phyloP scores from a whole-genome alignment of 1,140 invertebrate species.

The Onthophagus taurus region DNA sequence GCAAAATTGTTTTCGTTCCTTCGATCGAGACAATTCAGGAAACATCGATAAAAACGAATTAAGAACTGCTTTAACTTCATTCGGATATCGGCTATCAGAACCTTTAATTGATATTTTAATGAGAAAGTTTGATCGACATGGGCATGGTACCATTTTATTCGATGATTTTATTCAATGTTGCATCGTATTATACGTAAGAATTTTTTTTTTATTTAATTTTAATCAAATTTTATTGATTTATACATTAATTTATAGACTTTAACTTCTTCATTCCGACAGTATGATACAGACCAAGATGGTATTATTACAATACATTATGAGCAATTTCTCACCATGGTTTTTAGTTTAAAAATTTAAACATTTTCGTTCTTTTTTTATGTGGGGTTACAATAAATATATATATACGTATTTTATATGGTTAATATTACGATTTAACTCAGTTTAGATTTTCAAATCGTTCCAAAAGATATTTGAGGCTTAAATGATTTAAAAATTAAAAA shows the following conservation, averaged over 20 bases:
- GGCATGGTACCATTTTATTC: slow-evolving; percentile 85
- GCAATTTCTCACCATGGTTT: slow-evolving; percentile 93
- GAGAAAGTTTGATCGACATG: slow-evolving; percentile 88
- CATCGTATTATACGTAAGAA: slow-evolving; percentile 83
- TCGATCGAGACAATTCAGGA: slow-evolving; percentile 92
- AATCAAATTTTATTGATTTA: slow-evolving; percentile 25
- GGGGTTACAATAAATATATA: too few species aligned
- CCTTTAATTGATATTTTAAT: slow-evolving; percentile 72
- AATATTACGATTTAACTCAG: too few species aligned
- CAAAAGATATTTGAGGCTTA: too few species aligned
- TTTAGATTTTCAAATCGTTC: too few species aligned
- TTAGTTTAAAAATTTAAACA: slow-evolving; percentile 83
- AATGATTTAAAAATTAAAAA: too few species aligned
- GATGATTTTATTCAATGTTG: slow-evolving; percentile 99
- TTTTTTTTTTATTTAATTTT: slow-evolving; percentile 7
- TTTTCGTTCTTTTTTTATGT: too few species aligned
- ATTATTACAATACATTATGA: slow-evolving; percentile 95
- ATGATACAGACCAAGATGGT: slow-evolving; percentile 90
- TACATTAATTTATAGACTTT: slow-evolving; percentile 69
- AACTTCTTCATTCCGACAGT: slow-evolving; percentile 78
- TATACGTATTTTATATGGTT: too few species aligned
- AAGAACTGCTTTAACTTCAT: slow-evolving; percentile 78
- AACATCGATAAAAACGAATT: slow-evolving; percentile 89
- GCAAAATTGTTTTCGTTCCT: slow-evolving; percentile 91
- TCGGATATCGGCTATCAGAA: slow-evolving; percentile 89